Evolutionary conservation across 2,797 vertebrate genomes (phyloP).

Genomic region (Coracias cyanogaster): DNA sequence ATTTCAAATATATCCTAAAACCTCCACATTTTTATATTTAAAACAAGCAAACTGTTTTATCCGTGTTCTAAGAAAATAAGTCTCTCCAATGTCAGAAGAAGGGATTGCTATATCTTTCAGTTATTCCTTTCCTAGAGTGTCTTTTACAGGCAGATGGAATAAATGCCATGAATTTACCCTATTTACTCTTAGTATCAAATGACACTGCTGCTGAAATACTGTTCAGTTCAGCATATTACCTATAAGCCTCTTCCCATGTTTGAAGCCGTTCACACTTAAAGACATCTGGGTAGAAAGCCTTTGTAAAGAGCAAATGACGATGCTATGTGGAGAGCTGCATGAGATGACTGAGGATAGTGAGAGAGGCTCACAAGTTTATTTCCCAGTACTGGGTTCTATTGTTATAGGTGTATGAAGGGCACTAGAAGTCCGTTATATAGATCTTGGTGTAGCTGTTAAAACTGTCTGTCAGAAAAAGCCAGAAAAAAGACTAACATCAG

Average conservation of each 20-base stretch:
- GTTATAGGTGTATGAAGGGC: not conserved
- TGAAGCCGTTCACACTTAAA: not conserved
- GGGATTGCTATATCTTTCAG: not conserved
- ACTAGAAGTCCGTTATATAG: not conserved
- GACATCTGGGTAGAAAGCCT: not conserved
- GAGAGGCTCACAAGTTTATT: not conserved
- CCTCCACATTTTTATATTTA: not conserved
- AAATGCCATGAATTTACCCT: not conserved
- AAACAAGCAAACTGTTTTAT: not conserved
- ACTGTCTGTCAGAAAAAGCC: not conserved
- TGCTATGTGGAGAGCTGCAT: fast-evolving
- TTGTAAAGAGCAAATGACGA: not conserved
- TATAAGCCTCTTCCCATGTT: not conserved
- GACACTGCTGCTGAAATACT: not conserved
- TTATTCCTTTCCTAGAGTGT: not conserved
- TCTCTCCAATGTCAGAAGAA: not conserved
- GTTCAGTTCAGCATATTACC: not conserved
- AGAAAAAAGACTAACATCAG: not conserved
- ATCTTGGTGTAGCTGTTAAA: not conserved
- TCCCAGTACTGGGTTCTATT: not conserved
- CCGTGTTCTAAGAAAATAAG: not conserved
- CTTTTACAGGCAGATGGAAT: not conserved
- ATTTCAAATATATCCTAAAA: not conserved
- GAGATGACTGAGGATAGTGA: not conserved
- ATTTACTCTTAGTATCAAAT: not conserved